Evolutionary conservation across 1,140 invertebrate genomes (phyloP), one percentile per base, ranked within the genome.

Genomic region (Lordiphosa mommai): DNA sequence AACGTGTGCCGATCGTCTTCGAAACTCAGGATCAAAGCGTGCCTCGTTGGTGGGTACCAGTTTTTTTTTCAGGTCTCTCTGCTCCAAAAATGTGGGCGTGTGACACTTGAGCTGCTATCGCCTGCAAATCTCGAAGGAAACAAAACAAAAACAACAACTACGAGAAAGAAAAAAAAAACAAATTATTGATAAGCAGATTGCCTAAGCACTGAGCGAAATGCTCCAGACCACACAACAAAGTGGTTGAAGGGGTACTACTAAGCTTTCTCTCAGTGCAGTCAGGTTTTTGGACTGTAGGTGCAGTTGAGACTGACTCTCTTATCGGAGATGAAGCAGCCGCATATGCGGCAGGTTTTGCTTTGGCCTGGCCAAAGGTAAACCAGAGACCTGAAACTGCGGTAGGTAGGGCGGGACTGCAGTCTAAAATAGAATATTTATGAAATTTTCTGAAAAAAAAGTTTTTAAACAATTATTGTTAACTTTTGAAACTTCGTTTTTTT

Each of bases 101-200:
- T 84, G 77, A 84, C 77, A 84, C 77, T 84, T 84, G 72, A 72
- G 59, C 59, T 63, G 52, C 60, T 84, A 84, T 84, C 77, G 77
- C 57, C 67, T 56, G 72, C 53, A 46, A 50, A 84, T 84, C 77
- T 84, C 57, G 72, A 38, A 40, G 23, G n/a, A 41, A 41, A 41
- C n/a, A 27, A 44, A 41, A 41, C 27, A 27, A 14, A 27, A 14
- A 41, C n/a, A 41, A 27, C 4, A 23, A 23, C 4, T 0, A 20
- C 3, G 3, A 4, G 51, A 12, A 76, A 40, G n/a, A 34, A 36
- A 43, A 41, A 46, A 38, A 80, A 82, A 84, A 84, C 77, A 84
- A 84, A 84, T 84, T 84, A 84, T 84, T 84, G 77, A 84, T 84
- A 84, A 84, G 79, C 68, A 77, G 79, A 84, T 84, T 72, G 67